Evolutionary conservation across 64 coral and sea anemone species (phyloP).

Genomic region (Acropora yongei): DNA sequence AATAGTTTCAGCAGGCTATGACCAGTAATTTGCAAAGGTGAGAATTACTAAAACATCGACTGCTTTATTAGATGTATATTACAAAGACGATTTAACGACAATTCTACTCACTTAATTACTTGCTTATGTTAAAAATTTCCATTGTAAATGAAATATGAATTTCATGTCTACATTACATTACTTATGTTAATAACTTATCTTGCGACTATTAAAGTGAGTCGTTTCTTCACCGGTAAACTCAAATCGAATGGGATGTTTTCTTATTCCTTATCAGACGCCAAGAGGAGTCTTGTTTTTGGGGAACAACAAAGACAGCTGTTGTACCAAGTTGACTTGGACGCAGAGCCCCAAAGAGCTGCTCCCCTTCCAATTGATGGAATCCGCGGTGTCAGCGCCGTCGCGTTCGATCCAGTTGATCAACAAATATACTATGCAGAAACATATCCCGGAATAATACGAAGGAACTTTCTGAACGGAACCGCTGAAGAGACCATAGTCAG

Average conservation of each 20-base stretch:
- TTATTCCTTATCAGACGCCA: constrained; percentile 3
- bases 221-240: background rate
- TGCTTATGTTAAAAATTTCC: too few species aligned
- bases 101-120: too few species aligned
- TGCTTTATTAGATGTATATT: too few species aligned
- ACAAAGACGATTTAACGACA: too few species aligned
- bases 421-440: background rate
- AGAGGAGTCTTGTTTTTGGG: background rate
- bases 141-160: too few species aligned
- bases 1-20: too few species aligned
- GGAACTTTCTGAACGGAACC: constrained; percentile 4
- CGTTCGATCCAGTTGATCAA: constrained; percentile 9
- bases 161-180: too few species aligned
- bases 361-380: constrained; percentile 5
- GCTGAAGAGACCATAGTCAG: constrained; percentile 2
- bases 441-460: background rate
- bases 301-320: background rate
- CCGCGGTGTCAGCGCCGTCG: background rate
- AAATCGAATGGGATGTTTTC: background rate
- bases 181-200: too few species aligned
- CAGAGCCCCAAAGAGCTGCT: background rate
- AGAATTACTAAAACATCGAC: too few species aligned
- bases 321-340: constrained; percentile 27
- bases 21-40: too few species aligned
- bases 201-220: too few species aligned